Conservation (phyloP, 2,113 vertebrate genomes). For the Zapornia atra region DNA sequence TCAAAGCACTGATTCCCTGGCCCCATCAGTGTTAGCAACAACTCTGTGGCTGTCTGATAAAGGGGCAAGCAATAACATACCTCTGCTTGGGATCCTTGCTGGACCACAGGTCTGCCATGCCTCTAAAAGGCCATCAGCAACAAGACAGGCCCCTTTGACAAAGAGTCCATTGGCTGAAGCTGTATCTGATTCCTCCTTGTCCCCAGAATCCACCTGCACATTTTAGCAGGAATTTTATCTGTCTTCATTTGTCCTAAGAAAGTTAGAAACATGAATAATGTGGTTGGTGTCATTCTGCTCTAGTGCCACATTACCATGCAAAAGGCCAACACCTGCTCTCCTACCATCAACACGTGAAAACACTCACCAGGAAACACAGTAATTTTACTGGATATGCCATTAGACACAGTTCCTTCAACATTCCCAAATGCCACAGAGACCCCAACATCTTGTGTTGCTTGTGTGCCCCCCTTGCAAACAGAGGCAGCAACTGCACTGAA, state of each 20-base stretch:
- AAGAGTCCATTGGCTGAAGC: background rate
- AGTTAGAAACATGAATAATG: background rate
- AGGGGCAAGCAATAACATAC: background rate
- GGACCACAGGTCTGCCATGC: rapidly evolving
- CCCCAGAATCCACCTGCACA: background rate
- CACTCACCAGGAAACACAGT: background rate
- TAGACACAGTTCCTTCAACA: background rate
- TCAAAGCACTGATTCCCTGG: background rate
- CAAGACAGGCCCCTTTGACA: background rate
- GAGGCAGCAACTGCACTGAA: background rate
- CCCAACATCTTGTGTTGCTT: background rate
- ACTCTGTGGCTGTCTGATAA: background rate
- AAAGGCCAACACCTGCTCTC: background rate
- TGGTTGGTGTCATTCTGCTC: background rate
- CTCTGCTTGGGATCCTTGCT: background rate
- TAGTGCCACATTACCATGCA: rapidly evolving
- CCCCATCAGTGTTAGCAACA: background rate
- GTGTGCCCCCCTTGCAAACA: background rate
- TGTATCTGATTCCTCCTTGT: background rate
- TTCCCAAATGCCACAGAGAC: background rate
- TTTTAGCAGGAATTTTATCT: background rate
- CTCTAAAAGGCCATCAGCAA: rapidly evolving
- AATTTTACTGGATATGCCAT: background rate
- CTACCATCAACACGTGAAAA: background rate
- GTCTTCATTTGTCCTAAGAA: background rate